Evolutionary conservation across 1,140 invertebrate species (phyloP).

Genomic region (Phenacoccus solenopsis): DNA sequence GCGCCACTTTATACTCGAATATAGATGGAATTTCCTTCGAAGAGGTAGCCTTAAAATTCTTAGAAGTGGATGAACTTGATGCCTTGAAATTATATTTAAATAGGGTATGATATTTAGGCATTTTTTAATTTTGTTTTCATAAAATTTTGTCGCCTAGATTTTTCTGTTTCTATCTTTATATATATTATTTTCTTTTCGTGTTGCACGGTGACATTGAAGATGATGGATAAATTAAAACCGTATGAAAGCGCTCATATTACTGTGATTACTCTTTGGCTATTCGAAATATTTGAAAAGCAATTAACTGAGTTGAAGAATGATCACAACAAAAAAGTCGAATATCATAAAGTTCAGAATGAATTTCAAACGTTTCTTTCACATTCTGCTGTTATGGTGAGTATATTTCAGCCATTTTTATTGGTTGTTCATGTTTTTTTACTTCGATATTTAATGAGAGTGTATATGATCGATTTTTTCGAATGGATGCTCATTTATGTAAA

Average conservation of each 20-base stretch:
- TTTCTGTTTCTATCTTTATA: too few species aligned
- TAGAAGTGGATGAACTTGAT: conserved; percentile 65
- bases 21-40: conserved; percentile 80
- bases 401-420: too few species aligned
- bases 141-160: neutral
- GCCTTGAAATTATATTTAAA: conserved; percentile 75
- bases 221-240: conserved; percentile 39
- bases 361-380: conserved; percentile 59
- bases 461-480: neutral
- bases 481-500: too few species aligned
- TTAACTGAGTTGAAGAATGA: conserved; percentile 54
- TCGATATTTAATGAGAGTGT: neutral
- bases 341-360: conserved; percentile 58
- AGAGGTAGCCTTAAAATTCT: conserved; percentile 84
- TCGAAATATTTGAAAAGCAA: conserved; percentile 82
- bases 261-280: conserved; percentile 84
- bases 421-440: neutral
- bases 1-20: conserved; percentile 75
- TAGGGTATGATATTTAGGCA: conserved; percentile 38
- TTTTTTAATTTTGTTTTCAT: neutral
- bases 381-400: conserved; percentile 42
- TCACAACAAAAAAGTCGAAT: conserved; percentile 42
- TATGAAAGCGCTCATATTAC: conserved; percentile 72
- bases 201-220: conserved; percentile 32
- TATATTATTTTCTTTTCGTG: conserved; percentile 25